phyloP scores from a whole-genome alignment of 2,113 vertebrate genomes.

The Cheilinus undulatus region DNA sequence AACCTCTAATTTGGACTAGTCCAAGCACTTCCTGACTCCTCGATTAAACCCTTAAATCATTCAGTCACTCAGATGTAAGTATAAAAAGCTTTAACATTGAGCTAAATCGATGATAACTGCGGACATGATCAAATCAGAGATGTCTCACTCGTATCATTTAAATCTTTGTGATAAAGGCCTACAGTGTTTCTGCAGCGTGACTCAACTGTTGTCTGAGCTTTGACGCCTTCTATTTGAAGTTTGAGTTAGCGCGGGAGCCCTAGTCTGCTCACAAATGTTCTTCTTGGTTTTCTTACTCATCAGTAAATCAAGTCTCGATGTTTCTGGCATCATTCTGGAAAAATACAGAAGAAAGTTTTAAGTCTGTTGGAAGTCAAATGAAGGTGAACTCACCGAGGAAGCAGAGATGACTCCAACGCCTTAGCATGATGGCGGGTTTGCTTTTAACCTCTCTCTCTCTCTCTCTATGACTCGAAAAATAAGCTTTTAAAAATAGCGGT shows the following conservation, averaged over 20 bases:
- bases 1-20: not conserved
- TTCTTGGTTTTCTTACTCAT: not conserved
- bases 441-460: not conserved
- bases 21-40: slow-evolving; percentile 37
- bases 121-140: too few species aligned
- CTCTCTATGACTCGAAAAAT: not conserved
- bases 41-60: not conserved
- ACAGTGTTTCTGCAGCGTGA: not conserved
- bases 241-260: not conserved
- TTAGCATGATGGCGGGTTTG: not conserved
- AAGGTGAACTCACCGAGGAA: slow-evolving; percentile 63
- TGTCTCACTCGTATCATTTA: not conserved
- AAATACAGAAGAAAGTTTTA: not conserved
- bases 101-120: not conserved
- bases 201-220: accelerated
- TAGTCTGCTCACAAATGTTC: not conserved
- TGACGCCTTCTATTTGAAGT: not conserved
- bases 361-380: not conserved
- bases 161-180: not conserved
- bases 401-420: slow-evolving; percentile 18
- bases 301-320: not conserved
- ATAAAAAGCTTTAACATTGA: not conserved
- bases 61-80: not conserved
- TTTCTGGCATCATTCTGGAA: not conserved
- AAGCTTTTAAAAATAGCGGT: not conserved